phyloP scores from a whole-genome alignment of 2,113 vertebrate species.

The Geothlypis trichas region DNA sequence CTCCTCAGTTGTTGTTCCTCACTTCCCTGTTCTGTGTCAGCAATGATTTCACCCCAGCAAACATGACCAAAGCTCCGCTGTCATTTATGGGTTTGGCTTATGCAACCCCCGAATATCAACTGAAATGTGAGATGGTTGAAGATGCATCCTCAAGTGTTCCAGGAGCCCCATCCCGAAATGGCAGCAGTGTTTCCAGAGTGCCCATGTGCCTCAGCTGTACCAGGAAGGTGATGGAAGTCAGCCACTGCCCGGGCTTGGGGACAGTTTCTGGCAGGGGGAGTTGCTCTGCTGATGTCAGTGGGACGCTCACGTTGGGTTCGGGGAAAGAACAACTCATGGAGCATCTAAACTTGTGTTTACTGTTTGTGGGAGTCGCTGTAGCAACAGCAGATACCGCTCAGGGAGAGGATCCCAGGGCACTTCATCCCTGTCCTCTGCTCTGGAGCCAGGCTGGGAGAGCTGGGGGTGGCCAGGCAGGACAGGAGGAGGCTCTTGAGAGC shows the following conservation, averaged over 20 bases:
- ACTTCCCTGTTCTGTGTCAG: background rate
- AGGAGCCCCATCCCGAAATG: background rate
- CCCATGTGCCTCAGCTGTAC: background rate
- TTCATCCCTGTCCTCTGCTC: background rate
- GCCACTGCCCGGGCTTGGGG: background rate
- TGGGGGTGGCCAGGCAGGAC: background rate
- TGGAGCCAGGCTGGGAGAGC: background rate
- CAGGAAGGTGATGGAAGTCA: background rate
- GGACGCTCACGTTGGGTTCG: background rate
- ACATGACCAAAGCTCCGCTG: background rate
- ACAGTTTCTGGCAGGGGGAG: background rate
- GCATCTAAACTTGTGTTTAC: background rate
- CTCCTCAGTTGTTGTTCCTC: background rate
- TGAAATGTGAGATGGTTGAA: background rate
- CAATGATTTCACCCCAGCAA: background rate
- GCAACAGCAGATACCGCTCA: background rate
- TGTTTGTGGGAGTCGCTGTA: background rate
- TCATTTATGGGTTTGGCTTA: background rate
- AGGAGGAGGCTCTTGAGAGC: background rate
- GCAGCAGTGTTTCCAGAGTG: background rate
- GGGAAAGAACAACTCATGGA: background rate
- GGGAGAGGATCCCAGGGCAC: background rate
- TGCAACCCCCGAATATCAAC: conserved; percentile 58
- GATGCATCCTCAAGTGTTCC: background rate
- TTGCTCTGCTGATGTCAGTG: background rate